Evolutionary conservation across 1,140 invertebrate genomes (phyloP), one percentile per base, ranked within the genome.

Genomic region (Lepidostoma basale): DNA sequence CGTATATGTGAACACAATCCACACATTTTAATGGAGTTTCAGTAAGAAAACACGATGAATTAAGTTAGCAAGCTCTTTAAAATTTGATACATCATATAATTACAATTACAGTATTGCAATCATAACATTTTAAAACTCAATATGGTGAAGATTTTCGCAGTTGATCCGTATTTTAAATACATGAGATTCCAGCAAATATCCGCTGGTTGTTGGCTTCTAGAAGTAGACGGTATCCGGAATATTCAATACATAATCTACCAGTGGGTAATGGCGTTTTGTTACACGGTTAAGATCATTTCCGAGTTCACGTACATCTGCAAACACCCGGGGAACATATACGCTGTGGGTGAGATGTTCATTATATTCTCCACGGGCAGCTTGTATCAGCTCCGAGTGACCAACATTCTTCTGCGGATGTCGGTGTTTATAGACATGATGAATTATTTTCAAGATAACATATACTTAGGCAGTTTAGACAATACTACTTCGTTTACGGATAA

Each of bases 321-420:
- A 8, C 54, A 67, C 42, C 36, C 54, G 3, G 65, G 54, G 12
- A 40, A 67, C 33, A 14, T 60, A 6, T 60, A 26, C 22, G 44
- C 42, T 33, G 10, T 60, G 22, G 65, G 54, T 8, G 42, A 67
- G 30, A 67, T 67, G 65, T 67, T 67, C 26, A 67, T 67, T n/a
- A 36, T 67, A 22, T 67, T 67, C 23, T 52, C 60, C 12, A 47
- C 65, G 12, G 65, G 65, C 14, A 2, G 30, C 10, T 4, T 54
- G 18, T 67, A 45, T 22, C 65, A 67, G 60, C 22, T 67, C 25
- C 39, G 65, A 6, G 49, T 67, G 26, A 67, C 36, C n/a, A 60
- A 60, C 49, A 49, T 67, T n/a, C 25, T 67, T n/a, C 49, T 45
- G 26, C 40, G 42, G 20, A 44, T 14, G 18, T 12, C 16, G 10